phyloP scores from a whole-genome alignment of 92 coral and sea anemone genomes.

The Ricordea florida region DNA sequence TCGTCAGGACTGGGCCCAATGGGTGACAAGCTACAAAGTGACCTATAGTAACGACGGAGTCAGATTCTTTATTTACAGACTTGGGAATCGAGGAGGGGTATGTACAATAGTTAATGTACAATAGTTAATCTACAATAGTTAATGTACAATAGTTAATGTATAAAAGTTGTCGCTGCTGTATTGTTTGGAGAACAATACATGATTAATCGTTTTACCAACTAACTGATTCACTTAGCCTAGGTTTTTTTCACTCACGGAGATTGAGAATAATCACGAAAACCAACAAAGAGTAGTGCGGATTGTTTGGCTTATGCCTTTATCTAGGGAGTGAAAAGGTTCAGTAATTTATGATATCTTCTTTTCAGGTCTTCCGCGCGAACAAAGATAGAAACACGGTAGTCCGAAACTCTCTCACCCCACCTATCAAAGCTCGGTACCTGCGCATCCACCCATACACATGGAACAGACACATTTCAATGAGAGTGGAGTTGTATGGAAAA shows the following conservation, averaged over 20 bases:
- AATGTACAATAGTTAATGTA: too few species aligned
- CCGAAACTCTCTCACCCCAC: constrained; percentile 5
- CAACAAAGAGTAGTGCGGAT: too few species aligned
- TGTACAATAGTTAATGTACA: background rate
- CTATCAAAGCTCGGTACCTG: constrained; percentile 49
- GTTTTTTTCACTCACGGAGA: too few species aligned
- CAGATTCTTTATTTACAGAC: constrained; percentile 56
- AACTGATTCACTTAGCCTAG: too few species aligned
- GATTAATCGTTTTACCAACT: too few species aligned
- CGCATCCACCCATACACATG: constrained; percentile 60
- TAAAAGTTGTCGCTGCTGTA: too few species aligned
- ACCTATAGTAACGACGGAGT: constrained; percentile 62
- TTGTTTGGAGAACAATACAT: too few species aligned
- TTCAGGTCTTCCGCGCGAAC: constrained; percentile 57
- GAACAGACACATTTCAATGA: constrained; percentile 58
- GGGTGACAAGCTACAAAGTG: constrained; percentile 77
- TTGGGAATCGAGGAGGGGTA: constrained; percentile 72
- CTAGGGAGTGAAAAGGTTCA: too few species aligned
- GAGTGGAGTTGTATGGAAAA: constrained; percentile 65
- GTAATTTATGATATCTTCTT: background rate
- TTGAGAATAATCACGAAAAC: too few species aligned
- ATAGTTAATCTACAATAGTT: background rate
- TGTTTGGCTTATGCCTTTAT: too few species aligned
- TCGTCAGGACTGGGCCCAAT: constrained; percentile 68
- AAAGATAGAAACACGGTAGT: constrained; percentile 52